Base-by-base conservation (phyloP, 30 jellyfish, hydroid and myxozoan genomes). In the Calvadosia cruxmelitensis region DNA sequence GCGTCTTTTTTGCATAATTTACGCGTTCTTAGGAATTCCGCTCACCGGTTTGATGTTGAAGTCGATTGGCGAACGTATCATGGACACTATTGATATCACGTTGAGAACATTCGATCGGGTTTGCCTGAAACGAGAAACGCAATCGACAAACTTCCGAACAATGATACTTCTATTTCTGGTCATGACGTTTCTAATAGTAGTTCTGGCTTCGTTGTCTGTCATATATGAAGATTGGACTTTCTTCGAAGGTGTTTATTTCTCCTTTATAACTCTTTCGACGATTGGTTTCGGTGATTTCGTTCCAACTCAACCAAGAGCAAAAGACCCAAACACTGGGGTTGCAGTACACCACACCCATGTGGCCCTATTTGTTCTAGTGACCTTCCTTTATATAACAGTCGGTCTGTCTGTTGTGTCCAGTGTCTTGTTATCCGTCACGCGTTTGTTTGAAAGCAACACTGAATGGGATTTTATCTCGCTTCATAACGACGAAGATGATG, bases 201-300 rank as follows among this genome's bases (percentile, higher is more conserved):
- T 70, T 25, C 85, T 86, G 34, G 93, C 96, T 20, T 83, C 36
- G 27, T 36, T 78, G 51, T 91, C 96, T 49, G 90, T 75, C 49
- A 51, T 72, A 49, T 86, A 86, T 67, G 96, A 86, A 71, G 96
- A 93, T 31, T 86, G 96, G 96, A 63, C 94, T 30, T 86, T 78
- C 64, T 79, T 86, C 68, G 94, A 86, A 76, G 96, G 96, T 29
- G 31, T 74, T 24, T 86, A 86, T 63, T 86, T 86, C 71, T 86
- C 93, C 1, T 86, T 86, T 75, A 81, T 86, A 36, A 86, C 96
- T 34, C 83, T 86, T 0, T 69, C 89, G 52, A 86, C 96, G 48
- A 86, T 86, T 48, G 96, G 96, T 34, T 86, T 86, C 73, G 96
- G 96, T 36, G 96, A 86, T 53, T 72, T 72, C 72, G 96, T 86